These are phyloP conservation scores for Listronotus bonariensis DNA, from an alignment of 1,140 invertebrate species.

Conservation along the genomic window DNA sequence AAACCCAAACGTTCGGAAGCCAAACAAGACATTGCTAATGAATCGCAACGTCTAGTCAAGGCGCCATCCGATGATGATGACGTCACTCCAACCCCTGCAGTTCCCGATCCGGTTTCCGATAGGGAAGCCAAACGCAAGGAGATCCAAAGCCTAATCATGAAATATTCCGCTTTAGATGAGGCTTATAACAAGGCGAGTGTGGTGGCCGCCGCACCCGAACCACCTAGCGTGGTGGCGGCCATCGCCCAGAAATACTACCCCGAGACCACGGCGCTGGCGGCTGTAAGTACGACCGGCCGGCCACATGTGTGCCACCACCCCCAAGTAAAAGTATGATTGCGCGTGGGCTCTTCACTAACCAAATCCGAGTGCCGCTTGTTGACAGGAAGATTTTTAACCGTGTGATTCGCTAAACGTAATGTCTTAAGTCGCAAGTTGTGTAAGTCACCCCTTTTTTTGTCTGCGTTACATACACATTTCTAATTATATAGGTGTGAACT, in stretches of 20 bases:
- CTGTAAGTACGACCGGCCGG: constrained; percentile 56
- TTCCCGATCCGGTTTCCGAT: constrained; percentile 64
- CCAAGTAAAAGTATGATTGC: constrained; percentile 37
- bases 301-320: constrained; percentile 37
- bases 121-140: constrained; percentile 78
- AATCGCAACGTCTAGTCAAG: not conserved
- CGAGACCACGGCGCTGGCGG: constrained; percentile 39
- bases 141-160: constrained; percentile 77
- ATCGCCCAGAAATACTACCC: constrained; percentile 51
- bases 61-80: constrained; percentile 58
- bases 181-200: constrained; percentile 59
- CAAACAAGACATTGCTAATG: constrained; percentile 10
- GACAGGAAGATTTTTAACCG: constrained; percentile 34
- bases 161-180: constrained; percentile 75
- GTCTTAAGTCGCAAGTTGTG: constrained; percentile 36
- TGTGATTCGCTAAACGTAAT: constrained; percentile 31
- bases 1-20: too few species aligned
- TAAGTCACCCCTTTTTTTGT: constrained; percentile 47
- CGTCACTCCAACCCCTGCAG: constrained; percentile 60
- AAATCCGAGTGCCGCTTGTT: constrained; percentile 44
- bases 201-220: constrained; percentile 52
- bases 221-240: constrained; percentile 42
- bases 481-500: not conserved
- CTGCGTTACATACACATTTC: constrained; percentile 11
- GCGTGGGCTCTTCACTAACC: constrained; percentile 27